A percentile compares a stretch with the other conserved stretches of the same genome.
Conservation (phyloP, 2,113 vertebrate species). For the Pteronura brasiliensis region DNA sequence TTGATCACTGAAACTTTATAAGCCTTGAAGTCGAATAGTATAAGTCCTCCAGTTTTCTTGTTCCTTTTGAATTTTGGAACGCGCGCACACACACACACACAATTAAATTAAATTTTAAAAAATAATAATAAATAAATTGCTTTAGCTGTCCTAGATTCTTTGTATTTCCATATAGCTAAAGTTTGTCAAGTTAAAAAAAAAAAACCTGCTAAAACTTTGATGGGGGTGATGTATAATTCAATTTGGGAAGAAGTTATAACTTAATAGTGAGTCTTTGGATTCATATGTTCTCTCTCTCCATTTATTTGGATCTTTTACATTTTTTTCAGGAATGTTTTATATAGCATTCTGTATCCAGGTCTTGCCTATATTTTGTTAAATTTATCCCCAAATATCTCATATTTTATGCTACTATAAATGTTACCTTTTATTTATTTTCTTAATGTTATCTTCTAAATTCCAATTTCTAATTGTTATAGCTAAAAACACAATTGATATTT, state of each 20-base stretch:
- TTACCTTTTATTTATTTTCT: neutral
- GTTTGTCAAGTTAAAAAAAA: neutral
- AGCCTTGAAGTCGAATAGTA: neutral
- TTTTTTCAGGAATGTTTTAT: neutral
- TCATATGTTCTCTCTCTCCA: neutral
- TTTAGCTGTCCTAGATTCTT: neutral
- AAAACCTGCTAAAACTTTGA: neutral
- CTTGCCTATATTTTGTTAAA: constrained; percentile 9
- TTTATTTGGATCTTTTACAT: neutral
- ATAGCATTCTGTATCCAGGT: neutral
- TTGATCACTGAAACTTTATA: neutral
- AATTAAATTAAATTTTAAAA: no score
- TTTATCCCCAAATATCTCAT: neutral
- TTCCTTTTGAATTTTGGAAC: neutral
- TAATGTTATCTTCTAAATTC: neutral
- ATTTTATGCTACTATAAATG: neutral
- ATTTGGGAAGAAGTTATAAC: neutral
- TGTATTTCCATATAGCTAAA: neutral
- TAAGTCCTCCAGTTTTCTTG: neutral
- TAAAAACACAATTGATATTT: neutral
- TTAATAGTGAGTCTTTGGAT: neutral
- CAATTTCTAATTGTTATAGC: constrained; percentile 3
- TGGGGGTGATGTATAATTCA: neutral
- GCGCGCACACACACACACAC: no score
- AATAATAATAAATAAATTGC: neutral